Percentiles rank a stretch among this genome's conserved stretches.
phyloP scores from a whole-genome alignment of 2,113 vertebrate species.

The Limnothrissa miodon region DNA sequence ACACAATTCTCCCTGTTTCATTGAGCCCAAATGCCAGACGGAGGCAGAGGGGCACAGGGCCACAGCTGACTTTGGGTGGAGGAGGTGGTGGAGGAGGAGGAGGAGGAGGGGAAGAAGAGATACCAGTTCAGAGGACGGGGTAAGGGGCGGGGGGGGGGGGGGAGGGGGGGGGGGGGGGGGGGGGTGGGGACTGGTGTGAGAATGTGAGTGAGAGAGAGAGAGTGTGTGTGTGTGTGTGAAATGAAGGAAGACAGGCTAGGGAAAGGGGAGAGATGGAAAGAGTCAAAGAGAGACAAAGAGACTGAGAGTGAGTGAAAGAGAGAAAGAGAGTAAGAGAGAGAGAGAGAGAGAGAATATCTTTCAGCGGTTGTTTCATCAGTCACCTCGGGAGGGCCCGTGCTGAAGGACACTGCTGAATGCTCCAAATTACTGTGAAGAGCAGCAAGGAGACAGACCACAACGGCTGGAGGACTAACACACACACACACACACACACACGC shows the following conservation, averaged over 20 bases:
- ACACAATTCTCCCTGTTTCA: not conserved
- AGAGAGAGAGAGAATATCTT: constrained; percentile 34
- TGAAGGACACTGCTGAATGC: constrained; percentile 49
- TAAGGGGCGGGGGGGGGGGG: not conserved
- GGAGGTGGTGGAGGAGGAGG: not conserved
- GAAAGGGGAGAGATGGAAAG: not conserved
- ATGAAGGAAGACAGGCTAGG: not conserved
- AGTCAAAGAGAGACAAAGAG: not conserved
- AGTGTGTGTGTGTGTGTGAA: not conserved
- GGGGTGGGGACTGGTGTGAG: not conserved
- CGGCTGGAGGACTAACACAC: constrained; percentile 2
- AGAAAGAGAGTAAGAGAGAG: not conserved
- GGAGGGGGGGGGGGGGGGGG: not conserved
- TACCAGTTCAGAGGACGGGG: not conserved
- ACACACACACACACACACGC: constrained; percentile 5
- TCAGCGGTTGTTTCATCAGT: constrained; percentile 46
- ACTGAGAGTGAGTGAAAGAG: not conserved
- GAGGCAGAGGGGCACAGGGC: not conserved
- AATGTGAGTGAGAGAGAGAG: not conserved
- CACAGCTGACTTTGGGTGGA: not conserved
- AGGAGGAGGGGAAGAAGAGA: not conserved
- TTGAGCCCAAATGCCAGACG: not conserved
- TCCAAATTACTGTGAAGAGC: constrained; percentile 25
- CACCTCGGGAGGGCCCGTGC: constrained; percentile 38
- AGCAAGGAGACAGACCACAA: not conserved